Percentiles rank a stretch among this genome's conserved stretches.
Conservation (phyloP, 2,888 invertebrate species). For the Ophion costatus region DNA sequence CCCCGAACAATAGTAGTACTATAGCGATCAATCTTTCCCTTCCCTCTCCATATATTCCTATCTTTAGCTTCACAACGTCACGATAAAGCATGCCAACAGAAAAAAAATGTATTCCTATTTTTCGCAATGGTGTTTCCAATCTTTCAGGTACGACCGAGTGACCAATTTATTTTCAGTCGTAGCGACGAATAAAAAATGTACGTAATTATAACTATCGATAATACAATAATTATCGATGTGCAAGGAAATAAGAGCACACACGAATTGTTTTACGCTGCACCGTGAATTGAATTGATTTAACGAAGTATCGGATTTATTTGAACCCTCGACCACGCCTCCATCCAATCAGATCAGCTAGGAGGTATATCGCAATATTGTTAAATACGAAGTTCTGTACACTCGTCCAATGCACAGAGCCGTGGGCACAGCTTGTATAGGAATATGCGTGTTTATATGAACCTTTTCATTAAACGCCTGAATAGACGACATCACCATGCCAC, state of each 20-base stretch:
- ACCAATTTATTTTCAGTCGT: background rate
- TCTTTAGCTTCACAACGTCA: background rate
- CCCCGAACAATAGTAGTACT: conserved; percentile 43
- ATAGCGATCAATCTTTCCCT: background rate
- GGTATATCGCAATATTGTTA: conserved; percentile 31
- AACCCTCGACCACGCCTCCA: conserved; percentile 6
- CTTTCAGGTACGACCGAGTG: background rate
- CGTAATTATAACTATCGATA: too few species aligned
- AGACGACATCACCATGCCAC: conserved; percentile 57
- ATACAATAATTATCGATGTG: conserved; percentile 3
- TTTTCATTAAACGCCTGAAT: conserved; percentile 62
- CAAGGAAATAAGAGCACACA: conserved; percentile 3
- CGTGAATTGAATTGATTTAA: conserved; percentile 47
- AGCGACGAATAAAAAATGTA: background rate
- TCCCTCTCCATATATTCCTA: background rate
- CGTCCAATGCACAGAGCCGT: conserved; percentile 6
- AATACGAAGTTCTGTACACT: conserved; percentile 42
- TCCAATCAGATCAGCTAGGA: conserved; percentile 32
- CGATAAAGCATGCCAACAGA: background rate
- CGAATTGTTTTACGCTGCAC: background rate
- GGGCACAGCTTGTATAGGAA: conserved; percentile 2
- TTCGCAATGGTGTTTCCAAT: background rate
- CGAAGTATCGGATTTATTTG: conserved; percentile 47
- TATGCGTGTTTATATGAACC: conserved; percentile 36
- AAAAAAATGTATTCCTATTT: background rate